Conservation (phyloP, 37 sponge, comb jelly and placozoan genomes). For the Tethya wilhelma region DNA sequence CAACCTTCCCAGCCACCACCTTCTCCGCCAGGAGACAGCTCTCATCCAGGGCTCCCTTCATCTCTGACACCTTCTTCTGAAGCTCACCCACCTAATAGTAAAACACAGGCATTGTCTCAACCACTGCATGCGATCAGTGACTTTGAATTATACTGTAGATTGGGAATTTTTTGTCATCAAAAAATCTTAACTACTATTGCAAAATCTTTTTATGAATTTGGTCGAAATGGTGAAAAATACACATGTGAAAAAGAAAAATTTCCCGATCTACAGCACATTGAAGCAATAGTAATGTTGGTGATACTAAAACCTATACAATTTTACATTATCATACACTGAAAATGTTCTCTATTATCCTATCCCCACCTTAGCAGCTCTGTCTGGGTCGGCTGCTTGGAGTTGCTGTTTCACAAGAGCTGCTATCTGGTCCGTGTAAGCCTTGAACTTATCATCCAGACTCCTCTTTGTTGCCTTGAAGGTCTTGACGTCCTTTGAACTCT, state of each 20-base stretch:
- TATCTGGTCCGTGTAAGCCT: conserved; percentile 16
- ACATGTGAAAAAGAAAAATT: too few relatives aligned
- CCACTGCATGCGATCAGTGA: background rate
- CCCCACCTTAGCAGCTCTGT: conserved; percentile 38
- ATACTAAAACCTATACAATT: too few relatives aligned
- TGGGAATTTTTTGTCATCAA: background rate
- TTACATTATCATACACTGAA: too few relatives aligned
- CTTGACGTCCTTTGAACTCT: conserved; percentile 59
- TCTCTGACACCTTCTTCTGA: conserved; percentile 50
- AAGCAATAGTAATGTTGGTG: too few relatives aligned
- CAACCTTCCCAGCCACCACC: conserved; percentile 18
- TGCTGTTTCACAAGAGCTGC: conserved; percentile 20
- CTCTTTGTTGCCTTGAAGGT: conserved; percentile 45
- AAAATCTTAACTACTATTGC: too few relatives aligned
- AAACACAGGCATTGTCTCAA: background rate
- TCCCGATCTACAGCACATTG: too few relatives aligned
- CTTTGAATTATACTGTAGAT: background rate
- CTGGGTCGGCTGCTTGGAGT: conserved; percentile 43
- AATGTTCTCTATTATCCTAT: too few relatives aligned
- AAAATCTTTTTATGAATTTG: too few relatives aligned
- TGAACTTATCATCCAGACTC: conserved; percentile 45
- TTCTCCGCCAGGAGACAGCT: conserved; percentile 39
- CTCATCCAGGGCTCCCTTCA: conserved; percentile 24
- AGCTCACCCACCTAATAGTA: conserved; percentile 23
- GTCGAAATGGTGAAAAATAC: too few relatives aligned